These are phyloP conservation scores for Drosophila ezoana DNA, from an alignment of 2,888 invertebrate species.

Conservation along the genomic window DNA sequence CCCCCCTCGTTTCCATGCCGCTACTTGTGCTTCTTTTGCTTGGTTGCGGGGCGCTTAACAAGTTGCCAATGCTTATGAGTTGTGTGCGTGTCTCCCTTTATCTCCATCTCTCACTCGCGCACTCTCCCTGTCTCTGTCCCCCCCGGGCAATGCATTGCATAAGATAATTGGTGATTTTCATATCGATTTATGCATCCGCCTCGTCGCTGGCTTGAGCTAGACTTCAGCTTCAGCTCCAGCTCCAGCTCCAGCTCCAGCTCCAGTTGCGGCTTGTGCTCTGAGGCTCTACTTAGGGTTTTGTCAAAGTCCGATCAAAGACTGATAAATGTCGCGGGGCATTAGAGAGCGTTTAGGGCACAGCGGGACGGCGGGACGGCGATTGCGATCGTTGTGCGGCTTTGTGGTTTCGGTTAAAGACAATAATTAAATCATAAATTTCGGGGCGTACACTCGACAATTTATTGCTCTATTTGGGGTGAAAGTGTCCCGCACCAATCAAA, in stretches of 20 bases:
- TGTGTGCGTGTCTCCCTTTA: conserved; percentile 35
- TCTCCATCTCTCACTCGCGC: conserved; percentile 1
- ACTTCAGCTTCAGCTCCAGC: conserved; percentile 2
- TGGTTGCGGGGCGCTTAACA: conserved; percentile 63
- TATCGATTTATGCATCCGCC: conserved; percentile 84
- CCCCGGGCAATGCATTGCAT: conserved; percentile 57
- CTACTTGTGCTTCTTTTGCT: conserved; percentile 12
- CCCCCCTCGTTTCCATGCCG: neutral
- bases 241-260: too few species aligned
- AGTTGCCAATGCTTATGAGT: conserved; percentile 71
- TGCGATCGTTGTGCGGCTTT: neutral
- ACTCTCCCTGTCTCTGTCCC: conserved; percentile 15
- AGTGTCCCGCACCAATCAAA: conserved; percentile 56
- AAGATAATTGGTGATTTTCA: conserved; percentile 82
- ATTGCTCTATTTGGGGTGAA: conserved; percentile 73
- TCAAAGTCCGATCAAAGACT: conserved; percentile 56
- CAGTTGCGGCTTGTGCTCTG: neutral
- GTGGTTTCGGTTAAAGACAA: conserved; percentile 49
- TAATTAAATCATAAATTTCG: conserved; percentile 74
- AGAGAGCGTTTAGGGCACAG: conserved; percentile 57
- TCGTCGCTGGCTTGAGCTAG: conserved; percentile 35
- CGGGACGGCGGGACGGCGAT: conserved; percentile 29
- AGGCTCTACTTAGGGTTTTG: conserved; percentile 35
- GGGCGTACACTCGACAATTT: conserved; percentile 49
- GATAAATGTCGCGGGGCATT: conserved; percentile 61